Base-by-base conservation (phyloP, 92 coral and sea anemone species). In the Heliopora coerulea region DNA sequence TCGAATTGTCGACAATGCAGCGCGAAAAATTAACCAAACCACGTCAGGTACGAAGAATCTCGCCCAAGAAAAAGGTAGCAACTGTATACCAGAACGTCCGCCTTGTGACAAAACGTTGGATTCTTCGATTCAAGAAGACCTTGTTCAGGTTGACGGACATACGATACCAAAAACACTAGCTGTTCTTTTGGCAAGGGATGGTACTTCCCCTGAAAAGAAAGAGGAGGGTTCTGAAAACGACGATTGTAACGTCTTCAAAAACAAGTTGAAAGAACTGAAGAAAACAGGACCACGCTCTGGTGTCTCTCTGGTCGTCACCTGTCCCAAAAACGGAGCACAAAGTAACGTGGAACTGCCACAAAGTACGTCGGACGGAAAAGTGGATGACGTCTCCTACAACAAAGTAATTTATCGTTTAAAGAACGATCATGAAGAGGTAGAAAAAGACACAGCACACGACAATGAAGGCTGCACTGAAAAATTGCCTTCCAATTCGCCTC, bases 161-260 rank as follows among this genome's bases (percentile, higher is more conserved):
- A 40, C 24, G 4, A 67, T 67, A 35, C 58, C 58, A 10, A 67
- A 46, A 20, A 67, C 25, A 26, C 33, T 67, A 9, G 74, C 59
- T 20, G 74, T 28, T 13, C 74, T 67, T 13, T 49, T 67, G 49
- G 74, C 74, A 25, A 17, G 39, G 59, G 74, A 67, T 46, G 74
- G 39, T 18, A 39, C 32, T 8, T 65, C 33, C 23, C 32, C 56
- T 10, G 25, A 34, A 23, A 48, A 67, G 40, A 9, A 29, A 26
- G 74, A 67, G 35, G 39, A 67, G 41, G 14, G 23, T 24, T 28
- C 58, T 27, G 59, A 7, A 37, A 37, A 37, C 15, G 67, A 63
- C 6, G 48, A 34, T 27, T 21, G 0, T 13, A 67, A 49, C 33
- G 49, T 67, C 3, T 67, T 44, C 39, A 67, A 19, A 15, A 56